Percentiles rank a stretch among this genome's conserved stretches.
phyloP scores from a whole-genome alignment of 2,113 vertebrate genomes.

The Phasianus colchicus region DNA sequence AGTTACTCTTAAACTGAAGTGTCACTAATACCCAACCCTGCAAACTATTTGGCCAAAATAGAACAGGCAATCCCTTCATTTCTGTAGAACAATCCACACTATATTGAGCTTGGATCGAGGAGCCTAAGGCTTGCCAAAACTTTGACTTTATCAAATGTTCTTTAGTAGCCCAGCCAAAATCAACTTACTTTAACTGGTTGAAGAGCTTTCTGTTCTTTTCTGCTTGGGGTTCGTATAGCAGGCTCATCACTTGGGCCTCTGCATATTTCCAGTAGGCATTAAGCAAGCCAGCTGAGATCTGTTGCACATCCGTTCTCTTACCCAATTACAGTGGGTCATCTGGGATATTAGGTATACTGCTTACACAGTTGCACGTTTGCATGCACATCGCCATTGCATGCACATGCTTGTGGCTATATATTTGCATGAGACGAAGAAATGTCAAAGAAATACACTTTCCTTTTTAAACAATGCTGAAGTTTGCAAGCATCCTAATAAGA shows the following conservation, averaged over 20 bases:
- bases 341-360: neutral
- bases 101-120: slow-evolving; percentile 2
- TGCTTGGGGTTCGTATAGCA: neutral
- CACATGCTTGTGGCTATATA: neutral
- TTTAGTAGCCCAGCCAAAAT: slow-evolving; percentile 2
- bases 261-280: neutral
- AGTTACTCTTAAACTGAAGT: neutral
- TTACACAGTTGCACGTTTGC: neutral
- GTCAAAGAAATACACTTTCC: neutral
- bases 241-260: neutral
- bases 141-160: slow-evolving; percentile 39
- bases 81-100: slow-evolving; percentile 15
- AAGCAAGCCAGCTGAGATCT: neutral
- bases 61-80: slow-evolving; percentile 26
- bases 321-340: neutral
- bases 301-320: neutral
- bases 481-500: neutral
- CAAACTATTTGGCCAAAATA: slow-evolving; percentile 4
- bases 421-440: neutral
- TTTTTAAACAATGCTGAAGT: neutral
- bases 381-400: neutral
- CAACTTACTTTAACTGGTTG: neutral
- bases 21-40: neutral
- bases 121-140: slow-evolving; percentile 18
- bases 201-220: neutral